Base-by-base conservation (phyloP, 2,888 invertebrate species). In the Drosophila phalerata region DNA sequence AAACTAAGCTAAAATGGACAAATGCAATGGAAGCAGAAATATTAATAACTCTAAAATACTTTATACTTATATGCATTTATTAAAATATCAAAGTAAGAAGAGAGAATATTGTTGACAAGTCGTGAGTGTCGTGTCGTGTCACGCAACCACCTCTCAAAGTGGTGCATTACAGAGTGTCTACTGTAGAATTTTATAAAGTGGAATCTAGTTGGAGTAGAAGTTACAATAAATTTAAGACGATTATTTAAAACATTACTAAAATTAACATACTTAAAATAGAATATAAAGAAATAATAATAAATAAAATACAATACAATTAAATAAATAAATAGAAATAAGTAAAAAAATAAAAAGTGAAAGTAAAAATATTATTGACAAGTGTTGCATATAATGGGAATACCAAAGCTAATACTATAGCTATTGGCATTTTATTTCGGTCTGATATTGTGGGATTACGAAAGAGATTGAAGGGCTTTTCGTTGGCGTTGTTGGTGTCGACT, bases 381-480 rank as follows among this genome's bases (percentile, higher is more conserved):
- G 40, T 17, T 30, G 15, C 15, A 25, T 38, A 5, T 28, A 51
- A 30, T 19, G 34, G 48, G 43, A 40, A 42, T 58, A 5, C n/a
- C 25, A 58, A 49, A 48, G 48, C 55, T 51, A 56, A 52, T 42
- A 6, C 55, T 9, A 15, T n/a, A 57, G 25, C 6, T 53, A 40
- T 70, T 62, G 77, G 45, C 55, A 60, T 38, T 58, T 47, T 58
- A 38, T 52, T 19, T 49, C 11, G 19, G 48, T 40, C 22, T 57
- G 57, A 51, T 65, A 42, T 43, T 58, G 25, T 30, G 53, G 60
- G 57, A 75, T 79, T 75, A 67, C 40, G 40, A 47, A 56, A 40
- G 37, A 43, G 67, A 48, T 56, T 43, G 56, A 48, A 38, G 64
- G 51, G 64, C 43, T 28, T 53, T 37, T 28, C 13, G 28, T 30